These are phyloP conservation scores for Scleropages formosus DNA, from an alignment of 2,797 vertebrate species.

Conservation along the genomic window DNA sequence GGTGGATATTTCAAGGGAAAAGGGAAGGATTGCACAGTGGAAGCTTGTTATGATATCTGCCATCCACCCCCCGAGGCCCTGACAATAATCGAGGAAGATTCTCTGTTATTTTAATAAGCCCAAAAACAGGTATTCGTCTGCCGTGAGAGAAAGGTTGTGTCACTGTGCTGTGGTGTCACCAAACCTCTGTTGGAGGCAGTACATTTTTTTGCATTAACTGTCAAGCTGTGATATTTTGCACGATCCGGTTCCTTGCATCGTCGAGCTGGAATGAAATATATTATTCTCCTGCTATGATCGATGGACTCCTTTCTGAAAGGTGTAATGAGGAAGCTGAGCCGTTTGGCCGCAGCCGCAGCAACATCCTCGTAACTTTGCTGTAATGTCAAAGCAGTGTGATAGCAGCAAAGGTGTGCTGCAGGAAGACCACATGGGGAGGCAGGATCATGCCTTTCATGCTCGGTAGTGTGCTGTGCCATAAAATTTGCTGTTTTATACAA, in stretches of 20 bases:
- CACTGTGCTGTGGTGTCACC: slow-evolving; percentile 47
- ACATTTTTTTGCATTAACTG: slow-evolving; percentile 55
- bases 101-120: slow-evolving; percentile 50
- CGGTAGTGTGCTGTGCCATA: not conserved
- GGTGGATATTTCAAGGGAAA: not conserved
- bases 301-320: too few relatives aligned
- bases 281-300: not conserved
- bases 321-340: not conserved
- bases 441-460: too few relatives aligned
- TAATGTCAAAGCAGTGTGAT: not conserved
- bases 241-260: not conserved
- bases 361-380: not conserved
- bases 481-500: not conserved
- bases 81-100: slow-evolving; percentile 45
- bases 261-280: not conserved
- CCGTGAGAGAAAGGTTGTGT: slow-evolving; percentile 31
- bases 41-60: slow-evolving; percentile 28
- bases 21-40: slow-evolving; percentile 17
- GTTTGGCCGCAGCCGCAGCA: not conserved
- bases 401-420: not conserved
- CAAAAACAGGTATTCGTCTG: slow-evolving; percentile 34
- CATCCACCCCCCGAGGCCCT: slow-evolving; percentile 27
- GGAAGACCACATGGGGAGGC: not conserved
- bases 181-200: slow-evolving; percentile 39
- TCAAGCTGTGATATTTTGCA: slow-evolving; percentile 16